phyloP scores from a whole-genome alignment of 2,888 invertebrate species.

The Rapana venosa region DNA sequence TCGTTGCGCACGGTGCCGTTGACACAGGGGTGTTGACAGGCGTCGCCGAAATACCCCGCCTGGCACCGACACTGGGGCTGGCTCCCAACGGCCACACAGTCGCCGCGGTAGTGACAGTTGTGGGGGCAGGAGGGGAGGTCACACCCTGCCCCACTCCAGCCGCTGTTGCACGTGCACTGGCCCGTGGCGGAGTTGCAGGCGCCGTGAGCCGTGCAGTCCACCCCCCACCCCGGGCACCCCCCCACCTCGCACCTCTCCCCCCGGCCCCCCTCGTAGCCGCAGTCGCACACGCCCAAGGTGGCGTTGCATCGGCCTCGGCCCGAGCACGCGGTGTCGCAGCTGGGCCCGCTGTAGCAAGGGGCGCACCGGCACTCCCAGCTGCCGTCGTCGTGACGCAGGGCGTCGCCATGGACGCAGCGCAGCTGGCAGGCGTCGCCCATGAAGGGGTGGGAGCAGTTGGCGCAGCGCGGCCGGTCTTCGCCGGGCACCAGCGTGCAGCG shows the following conservation, averaged over 20 bases:
- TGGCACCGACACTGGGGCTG: constrained; percentile 48
- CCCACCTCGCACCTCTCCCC: constrained; percentile 61
- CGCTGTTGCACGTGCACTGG: constrained; percentile 61
- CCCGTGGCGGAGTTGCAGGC: constrained; percentile 59
- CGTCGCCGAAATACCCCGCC: constrained; percentile 47
- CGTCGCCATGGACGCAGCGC: constrained; percentile 56
- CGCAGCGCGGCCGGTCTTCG: constrained; percentile 60
- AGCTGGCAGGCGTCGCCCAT: constrained; percentile 66
- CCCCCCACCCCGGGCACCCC: constrained; percentile 62
- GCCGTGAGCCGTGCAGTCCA: constrained; percentile 63
- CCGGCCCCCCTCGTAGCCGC: constrained; percentile 57
- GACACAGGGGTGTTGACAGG: constrained; percentile 51
- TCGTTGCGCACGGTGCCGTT: constrained; percentile 42
- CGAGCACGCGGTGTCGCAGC: constrained; percentile 56
- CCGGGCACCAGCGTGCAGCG: constrained; percentile 52
- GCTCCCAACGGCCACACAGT: constrained; percentile 12
- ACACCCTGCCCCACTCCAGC: constrained; percentile 64
- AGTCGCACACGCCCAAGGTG: constrained; percentile 56
- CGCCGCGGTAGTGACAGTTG: constrained; percentile 38
- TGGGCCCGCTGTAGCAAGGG: constrained; percentile 62
- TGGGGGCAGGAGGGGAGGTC: constrained; percentile 59
- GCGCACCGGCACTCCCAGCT: constrained; percentile 63
- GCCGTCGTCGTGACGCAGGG: constrained; percentile 44
- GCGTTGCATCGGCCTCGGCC: constrained; percentile 50
- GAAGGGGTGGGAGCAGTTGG: constrained; percentile 59